A percentile compares a stretch with the other conserved stretches of the same genome.
Evolutionary conservation across 2,888 invertebrate genomes (phyloP).

Genomic region (Calameuta pallipes): DNA sequence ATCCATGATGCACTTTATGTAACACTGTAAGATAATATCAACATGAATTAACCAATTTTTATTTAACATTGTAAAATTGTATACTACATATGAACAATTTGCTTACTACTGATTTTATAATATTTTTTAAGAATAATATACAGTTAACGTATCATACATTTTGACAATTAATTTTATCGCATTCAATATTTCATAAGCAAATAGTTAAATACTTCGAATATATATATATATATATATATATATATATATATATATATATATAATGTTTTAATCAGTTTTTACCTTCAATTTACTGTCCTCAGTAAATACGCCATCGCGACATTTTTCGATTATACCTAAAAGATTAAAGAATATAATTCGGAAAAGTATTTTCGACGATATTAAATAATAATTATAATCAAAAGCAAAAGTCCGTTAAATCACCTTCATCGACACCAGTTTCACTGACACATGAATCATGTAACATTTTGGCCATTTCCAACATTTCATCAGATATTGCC

Average conservation of each 20-base stretch:
- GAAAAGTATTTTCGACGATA: background rate
- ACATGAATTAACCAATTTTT: background rate
- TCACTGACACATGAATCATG: slow-evolving; percentile 63
- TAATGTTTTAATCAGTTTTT: background rate
- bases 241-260: too few species aligned
- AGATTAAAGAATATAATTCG: background rate
- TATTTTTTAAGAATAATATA: background rate
- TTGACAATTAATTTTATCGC: too few species aligned
- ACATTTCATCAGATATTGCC: slow-evolving; percentile 23
- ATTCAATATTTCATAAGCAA: too few species aligned
- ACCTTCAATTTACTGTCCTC: slow-evolving; percentile 57
- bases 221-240: too few species aligned
- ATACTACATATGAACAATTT: background rate
- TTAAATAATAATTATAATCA: background rate
- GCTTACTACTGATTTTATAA: background rate
- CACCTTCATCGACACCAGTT: slow-evolving; percentile 57
- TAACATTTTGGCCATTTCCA: slow-evolving; percentile 56
- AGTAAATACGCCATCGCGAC: slow-evolving; percentile 55
- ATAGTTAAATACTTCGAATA: too few species aligned
- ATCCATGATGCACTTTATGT: slow-evolving; percentile 56
- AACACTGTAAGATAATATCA: slow-evolving; percentile 48
- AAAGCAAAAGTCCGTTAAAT: slow-evolving; percentile 1
- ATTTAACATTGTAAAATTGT: background rate
- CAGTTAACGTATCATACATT: too few species aligned
- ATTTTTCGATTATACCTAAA: slow-evolving; percentile 49